Evolutionary conservation across 1,140 invertebrate genomes (phyloP), one percentile per base, ranked within the genome.

Genomic region (Grapholita molesta): DNA sequence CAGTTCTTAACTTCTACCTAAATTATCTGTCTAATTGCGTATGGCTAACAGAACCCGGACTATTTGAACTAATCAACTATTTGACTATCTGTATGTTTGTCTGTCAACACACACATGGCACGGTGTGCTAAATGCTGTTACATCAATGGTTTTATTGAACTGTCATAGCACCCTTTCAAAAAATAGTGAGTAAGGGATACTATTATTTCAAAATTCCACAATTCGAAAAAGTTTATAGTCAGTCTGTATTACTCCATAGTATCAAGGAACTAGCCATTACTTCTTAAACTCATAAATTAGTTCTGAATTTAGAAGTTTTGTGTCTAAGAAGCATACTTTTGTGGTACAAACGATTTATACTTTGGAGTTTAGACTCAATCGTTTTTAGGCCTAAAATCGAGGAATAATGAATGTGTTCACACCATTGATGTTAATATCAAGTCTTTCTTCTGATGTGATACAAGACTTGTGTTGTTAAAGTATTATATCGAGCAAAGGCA

Each of bases 1-100:
- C 68, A 66, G 66, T 68, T 79, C 87, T 87, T 89, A 88, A 79
- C 74, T 74, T 78, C 88, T 90, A 90, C 83, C 83, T 89, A 88
- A 89, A 89, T 76, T 87, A 84, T 76, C 88, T 88, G 87, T 83
- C 85, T 91, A 89, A 84, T 83, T 88, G 86, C 82, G 75, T 89
- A 91, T 88, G 86, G 82, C 87, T 89, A 91, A 91, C 79, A 75
- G 82, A 91, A 91, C 88, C 88, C 86, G 86, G 88, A 83, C 86
- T 91, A 88, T 91, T 89, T 88, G 78, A 74, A 79, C 87, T 78
- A 85, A 82, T 84, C 75, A 81, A 82, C 85, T 88, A 88, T 88
- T 87, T 87, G 83, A 87, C 85, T 90, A 90, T 89, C 84, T 85
- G 69, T 84, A 76, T 73, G 71, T 81, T 79, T 80, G 81, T 84